Percentiles rank a stretch among this genome's conserved stretches.
phyloP scores from a whole-genome alignment of 2,113 vertebrate species.

The Murina feae region DNA sequence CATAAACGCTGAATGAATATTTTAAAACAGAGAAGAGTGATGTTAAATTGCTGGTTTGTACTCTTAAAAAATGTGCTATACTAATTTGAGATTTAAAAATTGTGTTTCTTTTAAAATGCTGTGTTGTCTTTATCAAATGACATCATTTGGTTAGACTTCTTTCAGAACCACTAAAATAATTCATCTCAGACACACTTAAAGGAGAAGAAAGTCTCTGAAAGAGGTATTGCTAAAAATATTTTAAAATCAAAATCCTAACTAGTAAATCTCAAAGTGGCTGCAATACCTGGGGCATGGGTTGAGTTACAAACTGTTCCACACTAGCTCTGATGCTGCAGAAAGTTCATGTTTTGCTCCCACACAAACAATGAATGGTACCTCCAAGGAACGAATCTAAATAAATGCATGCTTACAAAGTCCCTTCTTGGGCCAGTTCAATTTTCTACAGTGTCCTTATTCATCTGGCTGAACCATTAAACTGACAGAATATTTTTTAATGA shows the following conservation, averaged over 20 bases:
- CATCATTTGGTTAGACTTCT: not conserved
- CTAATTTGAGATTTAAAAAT: not conserved
- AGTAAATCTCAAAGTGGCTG: not conserved
- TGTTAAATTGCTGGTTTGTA: not conserved
- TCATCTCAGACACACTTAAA: not conserved
- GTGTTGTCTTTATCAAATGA: not conserved
- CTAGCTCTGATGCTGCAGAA: not conserved
- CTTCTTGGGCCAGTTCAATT: not conserved
- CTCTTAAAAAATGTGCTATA: not conserved
- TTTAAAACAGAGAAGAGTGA: constrained; percentile 14
- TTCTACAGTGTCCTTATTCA: not conserved
- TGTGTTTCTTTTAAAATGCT: not conserved
- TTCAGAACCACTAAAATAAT: constrained; percentile 13
- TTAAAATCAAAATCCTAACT: constrained; percentile 5
- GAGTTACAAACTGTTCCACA: not conserved
- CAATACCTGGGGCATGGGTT: not conserved
- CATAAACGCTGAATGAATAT: not conserved
- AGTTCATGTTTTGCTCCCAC: not conserved
- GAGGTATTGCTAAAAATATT: not conserved
- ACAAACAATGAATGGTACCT: not conserved
- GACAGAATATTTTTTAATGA: not conserved
- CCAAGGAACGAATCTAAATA: not conserved
- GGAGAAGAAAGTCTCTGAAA: not conserved
- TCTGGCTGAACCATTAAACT: not conserved
- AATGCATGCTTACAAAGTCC: not conserved